Evolutionary conservation across 2,797 vertebrate species (phyloP).

Genomic region (Sebastiscus tertius): DNA sequence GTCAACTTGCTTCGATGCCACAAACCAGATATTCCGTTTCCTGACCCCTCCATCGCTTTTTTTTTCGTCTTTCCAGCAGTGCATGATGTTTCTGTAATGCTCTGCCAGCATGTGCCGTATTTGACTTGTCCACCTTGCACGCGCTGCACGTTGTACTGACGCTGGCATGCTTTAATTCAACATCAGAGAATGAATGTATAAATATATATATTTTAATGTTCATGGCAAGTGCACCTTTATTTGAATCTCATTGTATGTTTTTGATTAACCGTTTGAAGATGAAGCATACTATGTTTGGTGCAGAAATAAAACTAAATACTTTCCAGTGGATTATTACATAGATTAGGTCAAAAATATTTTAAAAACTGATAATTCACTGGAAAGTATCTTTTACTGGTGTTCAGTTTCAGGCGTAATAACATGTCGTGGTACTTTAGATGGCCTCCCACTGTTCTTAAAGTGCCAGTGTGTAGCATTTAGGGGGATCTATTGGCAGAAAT

Average conservation of each 20-base stretch:
- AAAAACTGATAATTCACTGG: not conserved
- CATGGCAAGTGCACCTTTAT: not conserved
- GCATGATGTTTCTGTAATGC: slow-evolving; percentile 49
- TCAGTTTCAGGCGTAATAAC: not conserved
- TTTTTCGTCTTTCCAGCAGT: slow-evolving; percentile 49
- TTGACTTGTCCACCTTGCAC: slow-evolving; percentile 51
- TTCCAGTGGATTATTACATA: not conserved
- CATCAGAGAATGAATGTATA: not conserved
- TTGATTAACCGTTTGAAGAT: not conserved
- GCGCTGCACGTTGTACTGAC: slow-evolving; percentile 40
- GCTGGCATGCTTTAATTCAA: slow-evolving; percentile 14
- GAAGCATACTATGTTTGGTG: not conserved
- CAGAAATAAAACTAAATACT: not conserved
- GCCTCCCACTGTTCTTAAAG: not conserved
- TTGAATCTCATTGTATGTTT: not conserved
- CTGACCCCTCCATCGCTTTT: slow-evolving; percentile 44
- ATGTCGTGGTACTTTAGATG: not conserved
- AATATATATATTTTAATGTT: not conserved
- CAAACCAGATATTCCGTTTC: slow-evolving; percentile 19
- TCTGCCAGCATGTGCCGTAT: slow-evolving; percentile 40
- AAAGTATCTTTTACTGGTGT: not conserved
- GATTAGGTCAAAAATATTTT: not conserved
- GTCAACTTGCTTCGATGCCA: not conserved
- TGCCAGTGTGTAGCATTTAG: too few species aligned
- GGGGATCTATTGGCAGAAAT: too few species aligned